These are phyloP conservation scores for Melospiza melodia DNA, from an alignment of 2,113 vertebrate genomes.

Conservation along the genomic window DNA sequence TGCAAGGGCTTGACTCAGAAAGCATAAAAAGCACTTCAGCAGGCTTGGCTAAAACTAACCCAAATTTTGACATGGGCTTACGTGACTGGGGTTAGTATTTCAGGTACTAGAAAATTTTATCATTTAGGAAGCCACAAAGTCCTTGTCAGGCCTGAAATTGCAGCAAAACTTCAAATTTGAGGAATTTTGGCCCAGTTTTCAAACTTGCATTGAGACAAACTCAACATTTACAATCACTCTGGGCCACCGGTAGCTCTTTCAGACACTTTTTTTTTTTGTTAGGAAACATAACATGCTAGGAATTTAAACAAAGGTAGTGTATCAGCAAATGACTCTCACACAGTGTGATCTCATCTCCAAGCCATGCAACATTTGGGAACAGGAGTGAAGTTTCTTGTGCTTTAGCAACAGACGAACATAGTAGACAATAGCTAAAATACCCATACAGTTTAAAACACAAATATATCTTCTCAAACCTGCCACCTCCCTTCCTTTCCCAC, in stretches of 20 bases:
- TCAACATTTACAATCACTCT: neutral
- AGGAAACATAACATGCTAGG: slow-evolving; percentile 9
- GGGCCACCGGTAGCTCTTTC: neutral
- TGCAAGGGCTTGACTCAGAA: neutral
- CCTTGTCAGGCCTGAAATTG: neutral
- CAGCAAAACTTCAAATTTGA: neutral
- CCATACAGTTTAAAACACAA: neutral
- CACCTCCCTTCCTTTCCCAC: neutral
- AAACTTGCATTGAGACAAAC: neutral
- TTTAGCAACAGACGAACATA: slow-evolving; percentile 5
- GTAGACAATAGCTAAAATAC: neutral
- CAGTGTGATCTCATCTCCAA: slow-evolving; percentile 27
- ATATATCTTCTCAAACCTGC: neutral
- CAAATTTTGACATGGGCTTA: neutral
- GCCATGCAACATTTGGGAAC: neutral
- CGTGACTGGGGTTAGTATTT: neutral
- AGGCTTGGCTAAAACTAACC: neutral
- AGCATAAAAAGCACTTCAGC: neutral
- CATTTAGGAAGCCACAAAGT: neutral
- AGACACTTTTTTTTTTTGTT: neutral
- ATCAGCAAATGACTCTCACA: slow-evolving; percentile 28
- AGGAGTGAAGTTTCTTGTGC: neutral
- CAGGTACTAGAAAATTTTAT: neutral
- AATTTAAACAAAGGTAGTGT: slow-evolving; percentile 51
- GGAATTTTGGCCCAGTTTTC: neutral